Percentiles rank a stretch among this genome's conserved stretches.
These are phyloP conservation scores for Australoheros facetus DNA, from an alignment of 2,797 vertebrate genomes.

Conservation along the genomic window DNA sequence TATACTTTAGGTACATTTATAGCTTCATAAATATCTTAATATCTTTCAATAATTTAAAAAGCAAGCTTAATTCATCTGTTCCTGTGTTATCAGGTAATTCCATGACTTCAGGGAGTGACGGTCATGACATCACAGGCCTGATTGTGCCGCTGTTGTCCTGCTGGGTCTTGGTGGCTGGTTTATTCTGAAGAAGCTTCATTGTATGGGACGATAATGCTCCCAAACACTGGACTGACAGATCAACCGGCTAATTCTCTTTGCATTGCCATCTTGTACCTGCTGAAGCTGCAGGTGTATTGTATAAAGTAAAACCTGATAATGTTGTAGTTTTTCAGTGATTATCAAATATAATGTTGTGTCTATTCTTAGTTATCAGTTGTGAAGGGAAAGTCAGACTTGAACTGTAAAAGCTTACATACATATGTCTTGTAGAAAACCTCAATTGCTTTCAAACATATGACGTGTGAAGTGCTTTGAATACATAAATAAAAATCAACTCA, in stretches of 20 bases:
- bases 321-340: background rate
- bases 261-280: background rate
- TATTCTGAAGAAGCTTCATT: constrained; percentile 73
- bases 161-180: constrained; percentile 76
- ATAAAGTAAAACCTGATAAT: background rate
- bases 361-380: background rate
- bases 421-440: constrained; percentile 11
- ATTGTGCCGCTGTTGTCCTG: constrained; percentile 60
- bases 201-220: constrained; percentile 21
- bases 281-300: background rate
- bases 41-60: background rate
- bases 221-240: constrained; percentile 52
- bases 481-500: constrained; percentile 26
- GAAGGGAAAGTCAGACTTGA: constrained; percentile 17
- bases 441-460: background rate
- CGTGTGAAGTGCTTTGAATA: constrained; percentile 27
- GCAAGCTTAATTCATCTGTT: background rate
- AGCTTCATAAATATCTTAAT: background rate
- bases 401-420: background rate
- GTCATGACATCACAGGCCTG: constrained; percentile 53
- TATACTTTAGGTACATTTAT: constrained; percentile 10
- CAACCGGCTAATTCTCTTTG: background rate
- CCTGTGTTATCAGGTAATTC: constrained; percentile 43
- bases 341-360: background rate
- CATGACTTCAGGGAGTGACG: background rate